Evolutionary conservation across 2,113 vertebrate genomes (phyloP), one percentile per base, ranked within the genome.

Genomic region (Otus sunia): DNA sequence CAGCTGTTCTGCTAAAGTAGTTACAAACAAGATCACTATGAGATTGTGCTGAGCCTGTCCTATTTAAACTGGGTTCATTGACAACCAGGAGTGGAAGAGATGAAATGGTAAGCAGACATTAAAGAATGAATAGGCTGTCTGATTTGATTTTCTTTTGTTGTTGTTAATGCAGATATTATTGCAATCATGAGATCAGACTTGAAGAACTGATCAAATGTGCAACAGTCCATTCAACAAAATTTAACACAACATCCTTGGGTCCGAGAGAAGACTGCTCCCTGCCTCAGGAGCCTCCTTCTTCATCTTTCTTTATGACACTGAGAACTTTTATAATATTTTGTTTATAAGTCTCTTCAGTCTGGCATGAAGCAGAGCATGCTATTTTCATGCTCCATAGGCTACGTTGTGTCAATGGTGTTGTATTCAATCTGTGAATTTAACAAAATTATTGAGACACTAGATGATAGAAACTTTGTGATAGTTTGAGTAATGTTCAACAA

Each of bases 351-450:
- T 39, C 27, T 74, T 74, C 25, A 58, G 15, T 53, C 53, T 87
- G 53, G 13, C 50, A 60, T 29, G 58, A 78, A 75, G 14, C n/a
- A 53, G 12, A 89, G 15, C 21, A 19, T 73, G 27, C 4, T 60
- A 6, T 67, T 53, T 79, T 74, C 75, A 74, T 47, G 68, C 36
- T 56, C 58, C 14, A 5, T 52, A 73, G 64, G 12, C 21, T 84
- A 67, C 22, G 6, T 36, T 5, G 1, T 56, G 30, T 71, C 26
- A 5, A 34, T 56, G 30, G 8, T 52, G 21, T 3, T 4, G 0
- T 74, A 47, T 58, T 52, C 6, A 5, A 26, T 56, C 18, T 32
- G 21, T 52, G 60, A 93, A 74, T 74, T 79, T 59, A 88, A 49
- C 3, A 64, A 83, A 88, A 64, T 43, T 64, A 50, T 73, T 50